Evolutionary conservation across 2,888 invertebrate genomes (phyloP).

Genomic region (Oscheius sp.): DNA sequence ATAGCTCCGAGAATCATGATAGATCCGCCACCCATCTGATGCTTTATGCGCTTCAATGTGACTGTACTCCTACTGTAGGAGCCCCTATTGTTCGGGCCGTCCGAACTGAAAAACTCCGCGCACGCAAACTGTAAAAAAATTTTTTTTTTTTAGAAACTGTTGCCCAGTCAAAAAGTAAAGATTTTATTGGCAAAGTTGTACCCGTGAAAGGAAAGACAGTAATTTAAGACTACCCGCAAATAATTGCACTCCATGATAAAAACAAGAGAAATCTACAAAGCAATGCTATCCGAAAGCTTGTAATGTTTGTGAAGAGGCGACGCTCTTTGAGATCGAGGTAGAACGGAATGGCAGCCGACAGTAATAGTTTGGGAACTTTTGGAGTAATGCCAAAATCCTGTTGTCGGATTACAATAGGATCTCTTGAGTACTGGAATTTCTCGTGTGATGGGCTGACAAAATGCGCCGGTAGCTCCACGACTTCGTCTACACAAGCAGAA

Average conservation of each 20-base stretch:
- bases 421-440: conserved; percentile 65
- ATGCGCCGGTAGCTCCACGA: conserved; percentile 61
- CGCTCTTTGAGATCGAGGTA: conserved; percentile 62
- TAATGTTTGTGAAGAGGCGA: conserved; percentile 35
- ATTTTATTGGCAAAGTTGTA: conserved; percentile 9
- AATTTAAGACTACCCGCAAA: conserved; percentile 6
- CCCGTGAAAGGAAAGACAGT: conserved; percentile 24
- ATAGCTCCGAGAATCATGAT: too few species aligned
- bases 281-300: conserved; percentile 3
- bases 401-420: conserved; percentile 57
- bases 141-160: too few species aligned
- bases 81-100: too few species aligned
- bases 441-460: conserved; percentile 64
- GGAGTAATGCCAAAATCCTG: conserved; percentile 51
- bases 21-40: too few species aligned
- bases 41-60: too few species aligned
- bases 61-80: too few species aligned
- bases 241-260: conserved; percentile 5
- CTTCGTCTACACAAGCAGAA: conserved; percentile 66
- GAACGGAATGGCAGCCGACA: conserved; percentile 69
- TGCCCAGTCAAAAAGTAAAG: too few species aligned
- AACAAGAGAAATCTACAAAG: neutral
- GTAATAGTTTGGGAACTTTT: conserved; percentile 52
- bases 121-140: conserved; percentile 23
- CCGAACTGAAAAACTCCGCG: too few species aligned